phyloP scores from a whole-genome alignment of 2,888 invertebrate genomes.

The Hydropsyche betteni region DNA sequence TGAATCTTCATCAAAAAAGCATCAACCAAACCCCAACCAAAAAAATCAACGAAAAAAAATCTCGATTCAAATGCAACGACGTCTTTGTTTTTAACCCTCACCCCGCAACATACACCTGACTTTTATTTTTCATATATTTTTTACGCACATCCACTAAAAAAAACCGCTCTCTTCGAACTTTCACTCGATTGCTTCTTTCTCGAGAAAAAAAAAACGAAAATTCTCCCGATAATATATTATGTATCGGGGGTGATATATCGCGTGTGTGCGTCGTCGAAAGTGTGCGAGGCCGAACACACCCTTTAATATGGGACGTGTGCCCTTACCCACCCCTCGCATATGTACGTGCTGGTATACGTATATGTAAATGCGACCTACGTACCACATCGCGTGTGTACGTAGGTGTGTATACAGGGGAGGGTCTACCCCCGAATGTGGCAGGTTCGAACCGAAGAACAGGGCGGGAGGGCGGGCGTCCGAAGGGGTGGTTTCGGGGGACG shows the following conservation, averaged over 20 bases:
- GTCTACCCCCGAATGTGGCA: constrained; percentile 37
- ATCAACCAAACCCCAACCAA: too few relatives aligned
- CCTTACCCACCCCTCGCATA: background rate
- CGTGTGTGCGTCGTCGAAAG: constrained; percentile 30
- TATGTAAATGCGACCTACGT: too few relatives aligned
- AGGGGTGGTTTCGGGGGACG: constrained; percentile 14
- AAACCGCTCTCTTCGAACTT: too few relatives aligned
- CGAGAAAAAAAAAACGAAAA: constrained; percentile 6
- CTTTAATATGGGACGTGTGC: constrained; percentile 35
- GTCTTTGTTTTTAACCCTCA: too few relatives aligned
- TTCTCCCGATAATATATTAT: constrained; percentile 27
- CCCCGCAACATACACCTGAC: too few relatives aligned
- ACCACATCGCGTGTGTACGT: background rate
- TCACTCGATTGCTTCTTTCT: background rate
- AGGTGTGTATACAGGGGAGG: background rate
- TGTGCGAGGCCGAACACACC: constrained; percentile 33
- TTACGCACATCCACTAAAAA: too few relatives aligned
- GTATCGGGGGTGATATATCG: constrained; percentile 27
- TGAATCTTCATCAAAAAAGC: too few relatives aligned
- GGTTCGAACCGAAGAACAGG: constrained; percentile 35
- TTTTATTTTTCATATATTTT: too few relatives aligned
- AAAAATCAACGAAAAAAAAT: too few relatives aligned
- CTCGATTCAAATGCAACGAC: too few relatives aligned
- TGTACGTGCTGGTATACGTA: too few relatives aligned
- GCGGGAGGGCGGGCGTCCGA: constrained; percentile 6